phyloP scores from a whole-genome alignment of 2,797 vertebrate species.

The Urosaurus nigricauda region DNA sequence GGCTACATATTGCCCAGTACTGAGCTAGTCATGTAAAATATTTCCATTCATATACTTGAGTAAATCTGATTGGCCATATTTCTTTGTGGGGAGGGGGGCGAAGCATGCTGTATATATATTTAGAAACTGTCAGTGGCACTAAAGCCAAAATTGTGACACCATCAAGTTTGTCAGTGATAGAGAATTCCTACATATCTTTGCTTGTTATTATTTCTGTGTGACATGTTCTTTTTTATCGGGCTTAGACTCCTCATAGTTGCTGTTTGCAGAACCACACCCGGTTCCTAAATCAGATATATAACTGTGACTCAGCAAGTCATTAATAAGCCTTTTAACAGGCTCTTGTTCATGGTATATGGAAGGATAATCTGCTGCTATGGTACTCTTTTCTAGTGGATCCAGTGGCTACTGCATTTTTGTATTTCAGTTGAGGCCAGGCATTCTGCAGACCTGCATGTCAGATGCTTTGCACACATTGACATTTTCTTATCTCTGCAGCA shows the following conservation, averaged over 20 bases:
- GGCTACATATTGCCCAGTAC: too few relatives aligned
- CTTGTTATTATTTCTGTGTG: neutral
- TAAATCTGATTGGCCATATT: too few relatives aligned
- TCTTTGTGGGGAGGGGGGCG: too few relatives aligned
- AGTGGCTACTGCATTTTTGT: neutral
- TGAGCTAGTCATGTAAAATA: too few relatives aligned
- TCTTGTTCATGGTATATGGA: neutral
- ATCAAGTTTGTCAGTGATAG: neutral
- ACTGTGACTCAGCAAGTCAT: neutral
- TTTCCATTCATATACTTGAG: too few relatives aligned
- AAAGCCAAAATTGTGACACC: too few relatives aligned
- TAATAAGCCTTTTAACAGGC: neutral
- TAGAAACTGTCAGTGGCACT: too few relatives aligned
- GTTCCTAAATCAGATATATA: neutral
- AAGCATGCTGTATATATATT: too few relatives aligned
- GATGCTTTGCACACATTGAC: too few relatives aligned
- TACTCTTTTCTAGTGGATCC: neutral
- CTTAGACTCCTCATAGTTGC: neutral
- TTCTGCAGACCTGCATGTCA: neutral
- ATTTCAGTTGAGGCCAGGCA: too few relatives aligned
- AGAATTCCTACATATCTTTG: neutral
- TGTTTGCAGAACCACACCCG: neutral
- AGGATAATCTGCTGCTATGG: neutral
- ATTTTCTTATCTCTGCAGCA: neutral
- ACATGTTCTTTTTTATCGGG: neutral